Percentiles rank a stretch among this genome's conserved stretches.
Evolutionary conservation across 1,140 invertebrate genomes (phyloP).

Genomic region (Coenobita brevimanus): DNA sequence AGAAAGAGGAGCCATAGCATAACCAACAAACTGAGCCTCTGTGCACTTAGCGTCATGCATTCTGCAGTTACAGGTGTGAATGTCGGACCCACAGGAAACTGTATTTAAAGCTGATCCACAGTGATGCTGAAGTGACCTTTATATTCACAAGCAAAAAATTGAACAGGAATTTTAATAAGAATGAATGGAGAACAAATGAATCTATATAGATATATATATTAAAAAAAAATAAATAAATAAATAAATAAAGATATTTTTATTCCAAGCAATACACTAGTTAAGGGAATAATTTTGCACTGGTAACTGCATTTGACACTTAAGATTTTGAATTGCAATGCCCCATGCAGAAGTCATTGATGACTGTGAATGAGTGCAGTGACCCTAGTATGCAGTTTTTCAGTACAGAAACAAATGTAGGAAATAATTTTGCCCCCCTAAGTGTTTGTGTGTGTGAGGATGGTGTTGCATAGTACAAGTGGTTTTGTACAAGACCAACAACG

Average conservation of each 20-base stretch:
- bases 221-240: not conserved
- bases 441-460: not conserved
- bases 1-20: not conserved
- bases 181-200: constrained; percentile 15
- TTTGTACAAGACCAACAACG: constrained; percentile 40
- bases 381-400: not conserved
- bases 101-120: constrained; percentile 34
- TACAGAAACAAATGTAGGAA: constrained; percentile 26
- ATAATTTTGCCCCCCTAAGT: not conserved
- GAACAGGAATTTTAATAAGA: constrained; percentile 20
- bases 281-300: constrained; percentile 50
- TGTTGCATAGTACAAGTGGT: constrained; percentile 35
- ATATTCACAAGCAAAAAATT: constrained; percentile 49
- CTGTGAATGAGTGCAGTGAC: too few relatives aligned
- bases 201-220: too few relatives aligned
- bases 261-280: constrained; percentile 57
- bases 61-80: constrained; percentile 5
- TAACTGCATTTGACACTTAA: constrained; percentile 16
- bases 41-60: constrained; percentile 23
- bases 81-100: not conserved
- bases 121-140: constrained; percentile 67
- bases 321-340: constrained; percentile 41
- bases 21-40: not conserved
- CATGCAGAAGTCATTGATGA: not conserved
- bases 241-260: constrained; percentile 32